Percentiles rank a stretch among this genome's conserved stretches.
phyloP scores from a whole-genome alignment of 2,888 invertebrate species.

The Suillia variegata region DNA sequence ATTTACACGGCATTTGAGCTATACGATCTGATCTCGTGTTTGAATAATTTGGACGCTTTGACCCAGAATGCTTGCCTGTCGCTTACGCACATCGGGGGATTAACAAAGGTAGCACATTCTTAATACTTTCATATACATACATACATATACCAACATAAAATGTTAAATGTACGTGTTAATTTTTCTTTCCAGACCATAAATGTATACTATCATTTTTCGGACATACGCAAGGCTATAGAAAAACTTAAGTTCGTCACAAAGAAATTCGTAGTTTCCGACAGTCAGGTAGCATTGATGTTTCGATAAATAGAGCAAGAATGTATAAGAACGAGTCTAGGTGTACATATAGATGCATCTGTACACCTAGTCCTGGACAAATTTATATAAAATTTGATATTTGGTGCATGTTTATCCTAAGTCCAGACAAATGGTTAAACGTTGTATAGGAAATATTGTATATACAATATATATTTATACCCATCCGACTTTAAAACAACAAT shows the following conservation, averaged over 20 bases:
- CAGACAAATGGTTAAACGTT: no score
- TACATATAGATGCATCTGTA: no score
- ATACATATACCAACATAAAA: no score
- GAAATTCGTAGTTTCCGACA: conserved; percentile 29
- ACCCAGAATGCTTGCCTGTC: conserved; percentile 36
- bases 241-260: conserved; percentile 28
- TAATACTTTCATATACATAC: neutral
- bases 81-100: conserved; percentile 4
- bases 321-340: no score
- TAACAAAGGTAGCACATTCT: neutral
- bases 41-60: conserved; percentile 31
- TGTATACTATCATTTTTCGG: conserved; percentile 30
- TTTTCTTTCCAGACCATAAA: conserved; percentile 30
- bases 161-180: neutral
- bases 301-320: conserved; percentile 19
- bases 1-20: conserved; percentile 20
- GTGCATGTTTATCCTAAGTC: no score
- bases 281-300: conserved; percentile 29
- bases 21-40: conserved; percentile 30
- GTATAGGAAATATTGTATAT: no score
- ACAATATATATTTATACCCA: no score
- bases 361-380: no score
- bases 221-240: conserved; percentile 25
- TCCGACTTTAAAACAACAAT: no score
- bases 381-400: no score